Evolutionary conservation across 2,797 vertebrate genomes (phyloP).

Genomic region (Aythya fuligula): DNA sequence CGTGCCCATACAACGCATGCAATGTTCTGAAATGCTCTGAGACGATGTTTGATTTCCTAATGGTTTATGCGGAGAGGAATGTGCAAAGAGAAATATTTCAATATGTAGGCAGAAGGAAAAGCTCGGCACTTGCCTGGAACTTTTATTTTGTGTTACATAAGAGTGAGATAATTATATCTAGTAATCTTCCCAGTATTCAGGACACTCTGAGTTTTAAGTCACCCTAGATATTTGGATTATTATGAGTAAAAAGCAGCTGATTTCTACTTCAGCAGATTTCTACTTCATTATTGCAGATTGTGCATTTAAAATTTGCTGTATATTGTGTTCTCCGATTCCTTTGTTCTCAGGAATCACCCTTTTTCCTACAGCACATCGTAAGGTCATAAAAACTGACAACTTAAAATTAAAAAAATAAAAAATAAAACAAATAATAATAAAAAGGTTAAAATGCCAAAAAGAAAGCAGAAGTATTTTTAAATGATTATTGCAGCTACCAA

Average conservation of each 20-base stretch:
- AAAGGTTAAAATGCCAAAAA: not conserved
- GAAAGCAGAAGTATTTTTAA: not conserved
- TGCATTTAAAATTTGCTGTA: not conserved
- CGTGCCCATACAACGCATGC: not conserved
- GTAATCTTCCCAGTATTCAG: not conserved
- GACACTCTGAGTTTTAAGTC: not conserved
- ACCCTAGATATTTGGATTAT: constrained; percentile 21
- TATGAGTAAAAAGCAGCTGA: not conserved
- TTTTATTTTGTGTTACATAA: constrained; percentile 51
- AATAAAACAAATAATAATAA: no score
- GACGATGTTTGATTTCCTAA: not conserved
- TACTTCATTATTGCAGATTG: not conserved
- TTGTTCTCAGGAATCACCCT: not conserved
- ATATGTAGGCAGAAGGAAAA: constrained; percentile 13
- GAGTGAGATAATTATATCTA: constrained; percentile 46
- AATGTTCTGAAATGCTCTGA: not conserved
- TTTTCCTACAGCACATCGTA: not conserved
- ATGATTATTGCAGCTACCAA: not conserved
- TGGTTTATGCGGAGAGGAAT: not conserved
- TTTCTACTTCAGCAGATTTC: not conserved
- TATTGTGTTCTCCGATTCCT: not conserved
- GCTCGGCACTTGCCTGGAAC: not conserved
- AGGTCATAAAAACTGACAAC: not conserved
- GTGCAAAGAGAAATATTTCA: not conserved
- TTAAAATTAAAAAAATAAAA: not conserved